Base-by-base conservation (phyloP, 1,140 invertebrate genomes). In the Sarcophaga bullata region DNA sequence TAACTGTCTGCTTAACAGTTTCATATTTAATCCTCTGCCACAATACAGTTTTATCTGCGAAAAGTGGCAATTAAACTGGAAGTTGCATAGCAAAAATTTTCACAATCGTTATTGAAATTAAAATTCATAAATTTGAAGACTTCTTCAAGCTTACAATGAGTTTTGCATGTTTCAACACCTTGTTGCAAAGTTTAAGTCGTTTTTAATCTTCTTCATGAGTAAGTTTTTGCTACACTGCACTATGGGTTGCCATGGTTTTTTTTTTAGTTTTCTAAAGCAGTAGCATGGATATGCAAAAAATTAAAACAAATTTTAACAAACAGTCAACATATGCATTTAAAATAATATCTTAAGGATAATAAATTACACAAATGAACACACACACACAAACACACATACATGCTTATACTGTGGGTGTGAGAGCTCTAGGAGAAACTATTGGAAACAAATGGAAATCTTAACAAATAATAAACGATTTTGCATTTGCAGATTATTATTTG, bases 401-500 rank as follows among this genome's bases (percentile, higher is more conserved):
- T 37, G 25, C 25, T 37, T 4, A 37, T n/a, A n/a, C n/a, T n/a
- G n/a, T n/a, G n/a, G n/a, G n/a, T n/a, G n/a, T n/a, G 25, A 37
- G 25, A 37, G 25, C 25, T 37, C 1, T 4, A 37, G 25, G 25
- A 37, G 25, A 37, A 37, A 37, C 25, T 37, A 2, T 37, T 37
- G n/a, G n/a, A n/a, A n/a, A n/a, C 25, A 37, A 37, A 37, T 37
- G 25, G 25, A 37, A 37, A 37, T 37, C 25, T 37, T 37, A 37
- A 37, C 25, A 37, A 37, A 37, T 37, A 37, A 37, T 37, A 37
- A 37, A 37, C 25, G 25, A 37, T 37, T n/a, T n/a, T 68, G n/a
- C 62, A 68, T 68, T 68, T 68, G 62, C 17, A 68, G n/a, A 68
- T 68, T 68, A 68, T 68, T 68, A 68, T 68, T 68, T 68, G 62